Evolutionary conservation across 2,797 vertebrate species (phyloP).

Genomic region (Simalia tracyae): DNA sequence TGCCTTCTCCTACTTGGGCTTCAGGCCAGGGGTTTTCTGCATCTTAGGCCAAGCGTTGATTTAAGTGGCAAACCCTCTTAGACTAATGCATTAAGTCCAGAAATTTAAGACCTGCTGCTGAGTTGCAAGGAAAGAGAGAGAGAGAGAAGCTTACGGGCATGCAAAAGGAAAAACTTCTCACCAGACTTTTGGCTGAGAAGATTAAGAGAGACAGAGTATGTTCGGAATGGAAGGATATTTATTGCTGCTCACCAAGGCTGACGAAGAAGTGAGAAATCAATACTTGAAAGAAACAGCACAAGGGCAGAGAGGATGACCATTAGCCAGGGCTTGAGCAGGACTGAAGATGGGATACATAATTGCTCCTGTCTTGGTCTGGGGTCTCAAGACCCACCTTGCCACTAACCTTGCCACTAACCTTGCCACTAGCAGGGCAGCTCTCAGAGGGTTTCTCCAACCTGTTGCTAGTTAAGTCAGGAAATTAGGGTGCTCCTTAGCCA

Average conservation of each 20-base stretch:
- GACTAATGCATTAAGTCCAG: background rate
- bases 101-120: background rate
- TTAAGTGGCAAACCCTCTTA: background rate
- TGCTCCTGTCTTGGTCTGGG: background rate
- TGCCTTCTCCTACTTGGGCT: too few relatives aligned
- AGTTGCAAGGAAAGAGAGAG: background rate
- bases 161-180: background rate
- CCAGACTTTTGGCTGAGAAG: background rate
- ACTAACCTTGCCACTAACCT: too few relatives aligned
- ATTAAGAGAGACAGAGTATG: background rate
- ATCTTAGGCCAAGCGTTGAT: background rate
- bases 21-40: background rate
- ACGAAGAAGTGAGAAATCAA: background rate
- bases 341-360: background rate
- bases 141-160: background rate
- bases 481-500: too few relatives aligned
- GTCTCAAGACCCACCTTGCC: background rate
- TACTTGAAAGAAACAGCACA: background rate
- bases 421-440: too few relatives aligned
- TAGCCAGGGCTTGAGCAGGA: background rate
- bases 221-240: background rate
- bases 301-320: background rate
- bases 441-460: too few relatives aligned
- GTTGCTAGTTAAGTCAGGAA: too few relatives aligned
- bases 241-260: background rate